Evolutionary conservation across 2,113 vertebrate species (phyloP).

Genomic region (Ailuropoda melanoleuca): DNA sequence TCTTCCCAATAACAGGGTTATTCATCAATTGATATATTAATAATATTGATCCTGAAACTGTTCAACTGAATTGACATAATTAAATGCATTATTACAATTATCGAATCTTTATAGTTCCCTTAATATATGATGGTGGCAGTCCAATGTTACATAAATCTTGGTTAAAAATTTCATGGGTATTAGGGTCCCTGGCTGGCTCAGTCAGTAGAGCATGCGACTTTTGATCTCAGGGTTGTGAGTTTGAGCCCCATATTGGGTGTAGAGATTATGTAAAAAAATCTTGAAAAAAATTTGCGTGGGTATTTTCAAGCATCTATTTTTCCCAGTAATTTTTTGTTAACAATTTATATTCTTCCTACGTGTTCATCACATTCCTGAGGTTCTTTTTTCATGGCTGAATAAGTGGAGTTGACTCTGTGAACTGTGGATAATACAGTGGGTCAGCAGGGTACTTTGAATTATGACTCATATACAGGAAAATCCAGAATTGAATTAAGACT

Average conservation of each 20-base stretch:
- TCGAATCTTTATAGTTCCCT: neutral
- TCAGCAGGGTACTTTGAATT: neutral
- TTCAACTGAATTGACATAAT: neutral
- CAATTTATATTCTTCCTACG: neutral
- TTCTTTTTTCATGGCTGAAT: neutral
- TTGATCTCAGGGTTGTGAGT: neutral
- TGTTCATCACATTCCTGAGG: neutral
- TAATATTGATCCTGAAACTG: neutral
- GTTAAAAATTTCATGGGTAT: neutral
- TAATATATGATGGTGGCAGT: neutral
- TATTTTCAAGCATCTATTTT: neutral
- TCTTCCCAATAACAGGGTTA: neutral
- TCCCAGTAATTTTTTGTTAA: neutral
- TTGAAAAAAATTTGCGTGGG: neutral
- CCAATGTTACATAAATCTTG: neutral
- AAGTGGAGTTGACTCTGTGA: neutral
- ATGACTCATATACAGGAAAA: neutral
- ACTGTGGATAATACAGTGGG: no score
- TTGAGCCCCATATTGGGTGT: neutral
- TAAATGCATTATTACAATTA: no score
- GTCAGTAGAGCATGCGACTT: neutral
- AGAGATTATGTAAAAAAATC: neutral
- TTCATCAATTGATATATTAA: neutral
- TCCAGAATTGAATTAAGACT: neutral
- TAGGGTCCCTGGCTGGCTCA: neutral